phyloP scores from a whole-genome alignment of 2,113 vertebrate species.

The Tragelaphus strepsiceros region DNA sequence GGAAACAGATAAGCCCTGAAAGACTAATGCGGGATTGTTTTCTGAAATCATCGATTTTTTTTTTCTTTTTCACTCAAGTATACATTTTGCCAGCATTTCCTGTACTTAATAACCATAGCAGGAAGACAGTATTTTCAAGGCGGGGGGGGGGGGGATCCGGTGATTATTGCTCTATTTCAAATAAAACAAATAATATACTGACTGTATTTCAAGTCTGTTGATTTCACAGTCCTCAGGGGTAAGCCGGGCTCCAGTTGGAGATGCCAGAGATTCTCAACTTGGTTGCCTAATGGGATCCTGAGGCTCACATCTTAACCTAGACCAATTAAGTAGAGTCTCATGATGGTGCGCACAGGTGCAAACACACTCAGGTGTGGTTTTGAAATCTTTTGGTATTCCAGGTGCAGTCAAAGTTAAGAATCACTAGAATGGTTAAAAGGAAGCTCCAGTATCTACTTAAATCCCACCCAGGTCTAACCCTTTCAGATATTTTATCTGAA shows the following conservation, averaged over 20 bases:
- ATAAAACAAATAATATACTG: not conserved
- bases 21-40: not conserved
- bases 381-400: not conserved
- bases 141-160: rapidly evolving
- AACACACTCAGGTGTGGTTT: not conserved
- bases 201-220: not conserved
- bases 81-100: not conserved
- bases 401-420: not conserved
- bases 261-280: not conserved
- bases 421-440: not conserved
- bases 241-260: not conserved
- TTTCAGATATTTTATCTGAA: not conserved
- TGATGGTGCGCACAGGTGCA: not conserved
- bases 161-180: not conserved
- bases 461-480: not conserved
- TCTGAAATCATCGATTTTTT: not conserved
- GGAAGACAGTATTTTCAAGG: not conserved
- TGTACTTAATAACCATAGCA: not conserved
- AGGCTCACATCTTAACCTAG: not conserved
- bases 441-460: not conserved
- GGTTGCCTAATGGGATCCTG: not conserved
- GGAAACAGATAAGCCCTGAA: not conserved
- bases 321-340: not conserved
- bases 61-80: not conserved
- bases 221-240: not conserved